Evolutionary conservation across 2,888 invertebrate species (phyloP).

Genomic region (Lasioglossum pauxillum): DNA sequence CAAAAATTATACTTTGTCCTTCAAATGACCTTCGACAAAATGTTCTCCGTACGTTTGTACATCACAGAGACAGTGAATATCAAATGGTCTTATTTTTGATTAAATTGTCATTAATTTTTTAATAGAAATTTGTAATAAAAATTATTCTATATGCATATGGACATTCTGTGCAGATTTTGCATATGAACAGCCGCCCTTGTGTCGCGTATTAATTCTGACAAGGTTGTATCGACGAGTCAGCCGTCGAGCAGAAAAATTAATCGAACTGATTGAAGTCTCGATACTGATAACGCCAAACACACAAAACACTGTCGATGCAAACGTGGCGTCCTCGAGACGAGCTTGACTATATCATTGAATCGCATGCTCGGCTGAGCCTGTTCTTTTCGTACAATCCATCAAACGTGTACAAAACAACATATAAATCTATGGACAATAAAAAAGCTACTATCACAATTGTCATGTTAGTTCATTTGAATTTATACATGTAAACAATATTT

Average conservation of each 20-base stretch:
- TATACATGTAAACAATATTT: not conserved
- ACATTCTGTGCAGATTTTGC: not conserved
- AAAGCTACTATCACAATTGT: not conserved
- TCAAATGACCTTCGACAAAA: not conserved
- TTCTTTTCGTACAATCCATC: not conserved
- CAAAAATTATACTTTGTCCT: not conserved
- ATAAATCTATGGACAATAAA: not conserved
- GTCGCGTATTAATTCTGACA: not conserved
- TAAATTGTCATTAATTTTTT: not conserved
- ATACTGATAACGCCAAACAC: conserved; percentile 11
- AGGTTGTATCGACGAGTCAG: not conserved
- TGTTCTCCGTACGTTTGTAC: not conserved
- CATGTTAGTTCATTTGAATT: not conserved
- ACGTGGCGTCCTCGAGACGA: not conserved
- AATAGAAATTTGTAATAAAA: not conserved
- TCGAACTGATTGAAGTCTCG: conserved; percentile 53
- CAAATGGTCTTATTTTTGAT: not conserved
- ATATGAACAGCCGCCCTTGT: not conserved
- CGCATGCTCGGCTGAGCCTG: not conserved
- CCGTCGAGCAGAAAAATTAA: conserved; percentile 48
- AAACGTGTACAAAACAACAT: not conserved
- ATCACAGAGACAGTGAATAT: not conserved
- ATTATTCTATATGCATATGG: not conserved
- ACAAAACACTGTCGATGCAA: not conserved
- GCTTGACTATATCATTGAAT: not conserved